Evolutionary conservation across 2,888 invertebrate genomes (phyloP), one percentile per base, ranked within the genome.

Genomic region (Drosophila meridiana): DNA sequence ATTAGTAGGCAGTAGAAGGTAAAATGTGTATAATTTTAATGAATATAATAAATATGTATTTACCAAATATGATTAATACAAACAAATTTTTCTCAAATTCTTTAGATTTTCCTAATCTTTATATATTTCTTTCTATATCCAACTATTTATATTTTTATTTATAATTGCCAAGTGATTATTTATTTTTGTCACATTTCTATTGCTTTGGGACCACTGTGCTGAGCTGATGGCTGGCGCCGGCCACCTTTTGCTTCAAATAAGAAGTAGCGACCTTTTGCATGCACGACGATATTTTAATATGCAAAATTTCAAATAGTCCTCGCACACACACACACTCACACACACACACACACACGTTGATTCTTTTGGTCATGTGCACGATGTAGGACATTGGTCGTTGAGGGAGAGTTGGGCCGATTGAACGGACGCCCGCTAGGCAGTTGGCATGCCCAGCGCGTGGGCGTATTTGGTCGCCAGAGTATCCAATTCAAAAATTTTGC

Each of bases 271-370:
- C 83, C 90, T 87, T 90, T 90, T 80, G 89, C 87, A 89, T 82
- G 73, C 79, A 83, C 83, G 81, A 86, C 90, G 87, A 87, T 87
- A 90, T 90, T 87, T 90, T 90, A 90, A 87, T 87, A 89, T 89
- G 90, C 90, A 83, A 90, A 85, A 88, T 89, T 85, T 89, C 80
- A 74, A 89, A 90, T 83, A 78, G 84, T 80, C 82, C 76, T 66
- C 64, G 43, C 79, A 53, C 69, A 58, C 73, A 60, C 67, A 73
- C 68, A 58, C 38, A 63, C 48, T 55, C 58, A 52, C 58, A 61
- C 55, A 67, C 59, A 73, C 56, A 69, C 43, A 66, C 13, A 60
- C 40, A 59, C 62, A 74, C 66, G 79, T 67, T 69, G 79, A 84
- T 79, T 73, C 90, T 59, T 83, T 80, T 89, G 85, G 85, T 86